These are phyloP conservation scores for Sturnira hondurensis DNA, from an alignment of 2,113 vertebrate species.

Conservation along the genomic window DNA sequence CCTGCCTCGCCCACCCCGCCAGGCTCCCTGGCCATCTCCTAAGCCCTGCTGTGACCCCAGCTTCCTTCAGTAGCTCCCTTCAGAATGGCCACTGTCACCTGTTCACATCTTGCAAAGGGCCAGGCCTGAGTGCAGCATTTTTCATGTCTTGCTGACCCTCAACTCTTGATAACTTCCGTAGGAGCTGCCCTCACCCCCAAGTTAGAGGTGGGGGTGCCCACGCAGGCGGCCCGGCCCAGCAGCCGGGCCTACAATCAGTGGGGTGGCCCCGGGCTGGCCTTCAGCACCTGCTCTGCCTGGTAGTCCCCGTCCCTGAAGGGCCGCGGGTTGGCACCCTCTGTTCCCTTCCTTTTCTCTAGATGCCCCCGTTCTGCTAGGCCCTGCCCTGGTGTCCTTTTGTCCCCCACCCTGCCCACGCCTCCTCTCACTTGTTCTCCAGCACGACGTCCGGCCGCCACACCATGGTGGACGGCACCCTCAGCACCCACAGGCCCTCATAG, in stretches of 20 bases:
- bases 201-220: neutral
- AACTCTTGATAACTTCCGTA: neutral
- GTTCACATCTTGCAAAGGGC: too few species aligned
- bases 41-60: neutral
- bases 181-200: neutral
- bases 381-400: neutral
- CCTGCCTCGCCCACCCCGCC: neutral
- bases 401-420: accelerated
- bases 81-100: accelerated
- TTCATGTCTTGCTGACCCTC: too few species aligned
- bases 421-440: conserved; percentile 93
- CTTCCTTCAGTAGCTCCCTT: too few species aligned
- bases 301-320: accelerated
- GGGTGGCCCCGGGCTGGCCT: neutral
- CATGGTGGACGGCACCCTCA: conserved; percentile 90
- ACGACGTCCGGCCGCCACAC: conserved; percentile 94
- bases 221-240: neutral
- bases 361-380: neutral
- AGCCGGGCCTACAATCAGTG: neutral
- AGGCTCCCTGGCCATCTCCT: neutral
- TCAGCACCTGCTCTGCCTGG: neutral
- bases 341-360: neutral
- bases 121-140: neutral
- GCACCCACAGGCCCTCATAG: conserved; percentile 84
- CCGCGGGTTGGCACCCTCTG: neutral